These are phyloP conservation scores for Nemoura dubitans DNA, from an alignment of 2,888 invertebrate species.

Conservation along the genomic window DNA sequence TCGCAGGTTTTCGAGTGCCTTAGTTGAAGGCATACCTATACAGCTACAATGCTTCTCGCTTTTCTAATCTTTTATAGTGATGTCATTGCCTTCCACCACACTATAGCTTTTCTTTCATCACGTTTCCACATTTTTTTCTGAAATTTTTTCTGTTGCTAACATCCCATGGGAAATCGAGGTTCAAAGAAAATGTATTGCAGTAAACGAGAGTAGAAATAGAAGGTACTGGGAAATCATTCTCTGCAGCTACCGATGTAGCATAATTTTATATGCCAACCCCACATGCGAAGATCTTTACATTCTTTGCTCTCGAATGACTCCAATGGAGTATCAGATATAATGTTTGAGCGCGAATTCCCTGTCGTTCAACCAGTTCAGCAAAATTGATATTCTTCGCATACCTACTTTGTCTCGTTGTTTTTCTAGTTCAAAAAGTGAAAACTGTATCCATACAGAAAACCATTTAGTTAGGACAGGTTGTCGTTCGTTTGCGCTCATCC, in stretches of 20 bases:
- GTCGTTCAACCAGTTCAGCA: background rate
- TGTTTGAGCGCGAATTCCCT: background rate
- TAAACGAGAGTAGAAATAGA: constrained; percentile 27
- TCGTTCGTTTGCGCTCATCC: background rate
- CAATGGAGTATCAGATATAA: background rate
- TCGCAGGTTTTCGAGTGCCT: background rate
- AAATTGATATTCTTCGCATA: background rate
- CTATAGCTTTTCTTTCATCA: background rate
- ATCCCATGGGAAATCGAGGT: constrained; percentile 44
- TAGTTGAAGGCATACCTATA: background rate
- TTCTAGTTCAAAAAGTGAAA: background rate
- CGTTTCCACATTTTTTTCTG: constrained; percentile 13
- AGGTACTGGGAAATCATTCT: constrained; percentile 31
- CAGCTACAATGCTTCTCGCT: background rate
- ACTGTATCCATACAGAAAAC: background rate
- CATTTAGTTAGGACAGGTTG: background rate
- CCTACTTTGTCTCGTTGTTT: background rate
- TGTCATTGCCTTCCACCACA: background rate
- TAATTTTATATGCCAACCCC: constrained; percentile 20
- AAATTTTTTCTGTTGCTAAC: constrained; percentile 8
- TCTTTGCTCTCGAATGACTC: constrained; percentile 1
- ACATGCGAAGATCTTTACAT: constrained; percentile 13
- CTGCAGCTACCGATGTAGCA: constrained; percentile 9
- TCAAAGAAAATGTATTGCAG: constrained; percentile 39
- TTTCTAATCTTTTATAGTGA: constrained; percentile 31